Evolutionary conservation across 2,888 invertebrate genomes (phyloP).

Genomic region (Drosophila infuscata): DNA sequence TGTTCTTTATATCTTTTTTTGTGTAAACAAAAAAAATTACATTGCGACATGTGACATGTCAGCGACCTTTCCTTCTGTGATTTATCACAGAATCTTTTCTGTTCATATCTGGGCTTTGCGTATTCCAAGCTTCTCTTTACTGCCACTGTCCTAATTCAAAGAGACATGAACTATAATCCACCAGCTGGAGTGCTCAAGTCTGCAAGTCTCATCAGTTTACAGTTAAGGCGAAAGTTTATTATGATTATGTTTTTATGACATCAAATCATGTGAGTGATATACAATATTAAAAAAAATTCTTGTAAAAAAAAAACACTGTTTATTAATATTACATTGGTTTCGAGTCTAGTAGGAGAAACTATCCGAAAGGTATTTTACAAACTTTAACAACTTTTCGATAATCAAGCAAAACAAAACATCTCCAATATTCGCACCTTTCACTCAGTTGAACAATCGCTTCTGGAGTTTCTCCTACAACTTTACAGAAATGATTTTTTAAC

Average conservation of each 20-base stretch:
- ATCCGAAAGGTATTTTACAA: constrained; percentile 16
- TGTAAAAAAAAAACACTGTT: not conserved
- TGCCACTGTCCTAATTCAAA: constrained; percentile 43
- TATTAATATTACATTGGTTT: not conserved
- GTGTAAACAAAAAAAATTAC: constrained; percentile 36
- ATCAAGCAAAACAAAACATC: not conserved
- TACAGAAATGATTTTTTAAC: constrained; percentile 5
- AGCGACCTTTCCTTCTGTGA: constrained; percentile 68
- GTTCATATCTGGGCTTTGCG: constrained; percentile 5
- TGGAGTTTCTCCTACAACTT: constrained; percentile 43
- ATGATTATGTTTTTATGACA: not conserved
- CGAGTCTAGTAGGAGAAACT: not conserved
- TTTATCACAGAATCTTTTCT: constrained; percentile 44
- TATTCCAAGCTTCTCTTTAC: constrained; percentile 18
- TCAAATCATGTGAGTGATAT: not conserved
- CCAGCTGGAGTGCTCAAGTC: not conserved
- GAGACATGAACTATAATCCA: constrained; percentile 7
- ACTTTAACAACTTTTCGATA: constrained; percentile 5
- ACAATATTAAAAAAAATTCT: not conserved
- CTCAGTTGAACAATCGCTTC: constrained; percentile 6
- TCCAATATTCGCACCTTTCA: constrained; percentile 50
- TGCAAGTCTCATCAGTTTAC: not conserved
- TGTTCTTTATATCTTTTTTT: constrained; percentile 20
- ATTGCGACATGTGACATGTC: constrained; percentile 69
- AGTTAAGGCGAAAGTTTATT: constrained; percentile 1